phyloP scores from a whole-genome alignment of 2,888 invertebrate species.

The Oxystoma pomonae region DNA sequence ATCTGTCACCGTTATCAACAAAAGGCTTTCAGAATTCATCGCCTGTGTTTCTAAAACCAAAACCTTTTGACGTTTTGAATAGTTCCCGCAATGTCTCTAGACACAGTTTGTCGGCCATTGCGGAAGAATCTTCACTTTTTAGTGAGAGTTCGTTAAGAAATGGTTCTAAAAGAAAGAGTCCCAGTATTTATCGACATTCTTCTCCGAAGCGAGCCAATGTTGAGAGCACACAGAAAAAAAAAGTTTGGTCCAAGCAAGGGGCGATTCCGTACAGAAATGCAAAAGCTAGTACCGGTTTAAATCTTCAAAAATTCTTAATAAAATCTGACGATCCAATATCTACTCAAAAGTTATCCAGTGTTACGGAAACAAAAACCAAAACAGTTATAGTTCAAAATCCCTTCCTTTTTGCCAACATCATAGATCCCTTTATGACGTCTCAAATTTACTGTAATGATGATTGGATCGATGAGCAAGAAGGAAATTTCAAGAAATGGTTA shows the following conservation, averaged over 20 bases:
- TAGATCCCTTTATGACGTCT: conserved; percentile 48
- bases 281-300: conserved; percentile 30
- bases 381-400: conserved; percentile 32
- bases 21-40: background rate
- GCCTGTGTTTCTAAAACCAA: conserved; percentile 10
- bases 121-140: conserved; percentile 47
- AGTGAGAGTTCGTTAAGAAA: conserved; percentile 36
- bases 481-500: conserved; percentile 72
- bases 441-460: conserved; percentile 64
- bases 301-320: conserved; percentile 21
- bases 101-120: conserved; percentile 26
- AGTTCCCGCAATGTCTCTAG: conserved; percentile 25
- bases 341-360: background rate
- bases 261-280: conserved; percentile 24
- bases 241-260: conserved; percentile 31
- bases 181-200: conserved; percentile 1
- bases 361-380: conserved; percentile 25
- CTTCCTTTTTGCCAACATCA: conserved; percentile 31
- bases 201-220: conserved; percentile 10
- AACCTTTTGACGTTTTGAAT: conserved; percentile 5
- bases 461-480: conserved; percentile 65
- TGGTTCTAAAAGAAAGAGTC: conserved; percentile 16
- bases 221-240: background rate
- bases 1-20: conserved; percentile 19
- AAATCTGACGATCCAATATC: conserved; percentile 2